phyloP scores from a whole-genome alignment of 2,113 vertebrate species.

The Theropithecus gelada region DNA sequence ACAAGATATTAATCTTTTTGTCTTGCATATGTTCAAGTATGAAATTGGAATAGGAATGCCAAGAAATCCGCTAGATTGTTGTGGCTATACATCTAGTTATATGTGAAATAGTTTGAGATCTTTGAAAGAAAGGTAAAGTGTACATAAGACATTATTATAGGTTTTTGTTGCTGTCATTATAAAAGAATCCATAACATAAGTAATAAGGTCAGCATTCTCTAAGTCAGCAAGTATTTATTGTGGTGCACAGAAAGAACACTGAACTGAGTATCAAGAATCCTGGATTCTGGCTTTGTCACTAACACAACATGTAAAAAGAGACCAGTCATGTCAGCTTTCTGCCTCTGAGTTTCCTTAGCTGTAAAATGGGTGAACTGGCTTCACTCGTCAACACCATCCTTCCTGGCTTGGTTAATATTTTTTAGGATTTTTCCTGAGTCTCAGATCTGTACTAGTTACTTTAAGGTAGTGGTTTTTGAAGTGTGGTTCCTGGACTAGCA shows the following conservation, averaged over 20 bases:
- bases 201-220: background rate
- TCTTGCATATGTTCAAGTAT: background rate
- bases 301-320: background rate
- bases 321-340: background rate
- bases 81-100: background rate
- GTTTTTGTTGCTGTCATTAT: background rate
- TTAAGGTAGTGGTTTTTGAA: background rate
- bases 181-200: background rate
- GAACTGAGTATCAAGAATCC: background rate
- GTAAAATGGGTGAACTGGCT: background rate
- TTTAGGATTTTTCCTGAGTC: background rate
- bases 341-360: background rate
- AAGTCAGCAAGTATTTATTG: background rate
- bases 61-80: background rate
- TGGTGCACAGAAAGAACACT: background rate
- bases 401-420: background rate
- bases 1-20: background rate
- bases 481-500: background rate
- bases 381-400: background rate
- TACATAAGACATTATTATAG: background rate
- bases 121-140: constrained; percentile 12
- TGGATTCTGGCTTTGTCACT: background rate
- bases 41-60: background rate
- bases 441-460: background rate
- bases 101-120: background rate